These are phyloP conservation scores for Papilio machaon DNA, from an alignment of 1,140 invertebrate genomes.

Conservation along the genomic window DNA sequence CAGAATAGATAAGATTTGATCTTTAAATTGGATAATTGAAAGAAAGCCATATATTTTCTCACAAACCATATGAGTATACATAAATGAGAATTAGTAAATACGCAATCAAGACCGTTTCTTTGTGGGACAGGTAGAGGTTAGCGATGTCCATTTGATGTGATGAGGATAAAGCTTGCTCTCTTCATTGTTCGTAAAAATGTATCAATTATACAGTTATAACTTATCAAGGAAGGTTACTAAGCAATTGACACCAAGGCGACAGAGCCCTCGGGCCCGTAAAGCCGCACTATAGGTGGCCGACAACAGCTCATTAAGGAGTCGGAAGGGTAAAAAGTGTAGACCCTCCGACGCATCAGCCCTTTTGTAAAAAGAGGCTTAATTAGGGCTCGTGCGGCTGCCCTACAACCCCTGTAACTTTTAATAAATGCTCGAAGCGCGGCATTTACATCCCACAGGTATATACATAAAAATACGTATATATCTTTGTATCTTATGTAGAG, in stretches of 20 bases:
- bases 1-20: no score
- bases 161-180: neutral
- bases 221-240: constrained; percentile 11
- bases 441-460: constrained; percentile 59
- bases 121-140: neutral
- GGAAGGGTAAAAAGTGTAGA: constrained; percentile 71
- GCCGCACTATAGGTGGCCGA: constrained; percentile 63
- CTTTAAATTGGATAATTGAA: no score
- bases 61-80: no score
- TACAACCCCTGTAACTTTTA: constrained; percentile 80
- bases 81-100: no score
- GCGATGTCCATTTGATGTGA: neutral
- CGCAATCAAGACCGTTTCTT: no score
- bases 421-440: constrained; percentile 76
- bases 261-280: constrained; percentile 40
- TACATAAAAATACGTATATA: constrained; percentile 43
- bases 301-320: constrained; percentile 77
- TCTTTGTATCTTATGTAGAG: constrained; percentile 5
- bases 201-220: neutral
- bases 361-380: constrained; percentile 80
- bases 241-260: constrained; percentile 34
- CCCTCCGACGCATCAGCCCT: constrained; percentile 67
- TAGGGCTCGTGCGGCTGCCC: constrained; percentile 79
- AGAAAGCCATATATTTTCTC: no score
- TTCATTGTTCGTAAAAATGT: neutral